phyloP scores from a whole-genome alignment of 2,888 invertebrate genomes.

The Chouioia cunea region DNA sequence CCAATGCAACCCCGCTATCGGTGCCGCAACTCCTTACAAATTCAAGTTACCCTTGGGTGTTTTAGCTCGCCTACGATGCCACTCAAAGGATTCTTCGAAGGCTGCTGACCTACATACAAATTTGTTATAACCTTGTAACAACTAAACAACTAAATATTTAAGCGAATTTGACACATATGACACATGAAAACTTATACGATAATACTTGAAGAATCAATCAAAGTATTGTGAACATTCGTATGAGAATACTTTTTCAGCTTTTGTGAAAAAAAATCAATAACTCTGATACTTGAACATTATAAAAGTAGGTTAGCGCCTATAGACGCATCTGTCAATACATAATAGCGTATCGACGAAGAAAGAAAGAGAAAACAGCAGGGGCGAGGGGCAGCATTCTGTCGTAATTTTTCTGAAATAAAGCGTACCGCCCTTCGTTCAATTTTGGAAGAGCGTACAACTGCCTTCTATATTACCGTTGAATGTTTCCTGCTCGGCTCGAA shows the following conservation, averaged over 20 bases:
- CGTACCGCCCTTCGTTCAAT: conserved; percentile 21
- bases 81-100: conserved; percentile 12
- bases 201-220: too few species aligned
- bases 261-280: conserved; percentile 23
- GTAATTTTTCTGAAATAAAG: conserved; percentile 39
- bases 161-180: too few species aligned
- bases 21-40: conserved; percentile 19
- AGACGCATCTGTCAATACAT: conserved; percentile 31
- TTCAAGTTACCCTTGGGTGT: conserved; percentile 21
- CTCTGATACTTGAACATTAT: not conserved
- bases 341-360: conserved; percentile 12
- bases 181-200: too few species aligned
- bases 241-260: too few species aligned
- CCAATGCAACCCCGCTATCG: conserved; percentile 2
- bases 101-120: conserved; percentile 1
- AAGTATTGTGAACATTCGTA: too few species aligned
- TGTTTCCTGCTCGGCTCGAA: too few species aligned
- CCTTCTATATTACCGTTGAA: too few species aligned
- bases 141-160: not conserved
- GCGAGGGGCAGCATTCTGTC: not conserved
- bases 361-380: conserved; percentile 1
- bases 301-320: conserved; percentile 37
- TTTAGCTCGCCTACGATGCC: not conserved
- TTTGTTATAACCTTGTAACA: not conserved
- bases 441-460: conserved; percentile 18